Percentiles rank a stretch among this genome's conserved stretches.
phyloP scores from a whole-genome alignment of 2,888 invertebrate species.

The Meloe dianella region DNA sequence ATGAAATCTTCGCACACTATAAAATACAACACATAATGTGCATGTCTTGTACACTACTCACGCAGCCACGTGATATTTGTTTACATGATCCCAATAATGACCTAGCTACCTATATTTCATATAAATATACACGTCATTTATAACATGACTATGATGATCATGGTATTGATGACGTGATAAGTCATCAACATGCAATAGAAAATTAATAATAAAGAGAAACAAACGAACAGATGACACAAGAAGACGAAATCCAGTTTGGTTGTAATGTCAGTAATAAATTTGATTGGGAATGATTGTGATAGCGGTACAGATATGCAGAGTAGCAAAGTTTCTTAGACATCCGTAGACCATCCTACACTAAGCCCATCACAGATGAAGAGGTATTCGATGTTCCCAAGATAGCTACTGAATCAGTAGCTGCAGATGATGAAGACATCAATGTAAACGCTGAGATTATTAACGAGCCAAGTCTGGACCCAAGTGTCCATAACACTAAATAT shows the following conservation, averaged over 20 bases:
- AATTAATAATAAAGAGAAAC: neutral
- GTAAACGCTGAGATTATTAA: conserved; percentile 37
- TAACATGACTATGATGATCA: neutral
- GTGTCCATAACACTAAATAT: conserved; percentile 41
- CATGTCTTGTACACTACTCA: conserved; percentile 31
- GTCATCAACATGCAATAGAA: neutral
- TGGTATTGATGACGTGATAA: neutral
- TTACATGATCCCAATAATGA: conserved; percentile 21
- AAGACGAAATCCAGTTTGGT: neutral
- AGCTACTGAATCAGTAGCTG: conserved; percentile 55
- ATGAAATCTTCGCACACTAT: conserved; percentile 41
- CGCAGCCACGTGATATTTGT: conserved; percentile 32
- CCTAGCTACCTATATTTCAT: conserved; percentile 25
- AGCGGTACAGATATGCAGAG: conserved; percentile 46
- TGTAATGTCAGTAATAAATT: conserved; percentile 32
- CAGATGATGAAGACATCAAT: conserved; percentile 51
- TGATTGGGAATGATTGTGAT: conserved; percentile 36
- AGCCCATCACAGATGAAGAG: conserved; percentile 45
- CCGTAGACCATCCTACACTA: conserved; percentile 48
- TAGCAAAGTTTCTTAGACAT: conserved; percentile 43
- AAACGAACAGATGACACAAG: too few relatives aligned
- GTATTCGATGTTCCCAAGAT: conserved; percentile 53
- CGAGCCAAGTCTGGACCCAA: conserved; percentile 41
- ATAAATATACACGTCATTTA: neutral
- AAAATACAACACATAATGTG: conserved; percentile 19